Conservation (phyloP, 2,797 vertebrate genomes). For the Hydrolagus colliei region DNA sequence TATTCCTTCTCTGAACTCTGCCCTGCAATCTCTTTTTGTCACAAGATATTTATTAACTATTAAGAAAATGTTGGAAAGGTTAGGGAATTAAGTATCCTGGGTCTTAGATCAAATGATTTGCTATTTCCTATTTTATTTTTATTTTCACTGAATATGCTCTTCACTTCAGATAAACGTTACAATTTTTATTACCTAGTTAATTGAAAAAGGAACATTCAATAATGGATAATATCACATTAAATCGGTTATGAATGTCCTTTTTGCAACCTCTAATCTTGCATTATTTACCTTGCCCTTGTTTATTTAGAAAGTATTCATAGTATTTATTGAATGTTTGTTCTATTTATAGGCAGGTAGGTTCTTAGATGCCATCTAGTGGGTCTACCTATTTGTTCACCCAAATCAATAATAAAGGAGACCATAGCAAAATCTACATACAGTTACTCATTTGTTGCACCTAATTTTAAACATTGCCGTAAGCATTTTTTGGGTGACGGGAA, state of each 20-base stretch:
- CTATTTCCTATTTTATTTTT: background rate
- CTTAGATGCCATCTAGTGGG: no score
- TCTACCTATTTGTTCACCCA: background rate
- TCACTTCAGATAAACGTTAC: background rate
- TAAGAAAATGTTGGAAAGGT: background rate
- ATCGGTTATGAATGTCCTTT: no score
- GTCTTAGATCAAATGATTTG: background rate
- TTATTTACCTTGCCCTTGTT: background rate
- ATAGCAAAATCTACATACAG: background rate
- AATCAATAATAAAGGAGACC: background rate
- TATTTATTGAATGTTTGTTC: background rate
- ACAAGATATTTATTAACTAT: background rate
- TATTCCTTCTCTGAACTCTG: no score
- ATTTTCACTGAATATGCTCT: background rate
- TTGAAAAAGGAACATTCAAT: no score
- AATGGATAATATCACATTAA: no score
- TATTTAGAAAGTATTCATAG: background rate
- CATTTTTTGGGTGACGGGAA: background rate
- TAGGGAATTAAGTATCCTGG: background rate
- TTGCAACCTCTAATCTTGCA: background rate
- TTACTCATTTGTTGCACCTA: background rate
- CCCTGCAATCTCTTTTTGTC: no score
- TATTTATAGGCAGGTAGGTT: background rate
- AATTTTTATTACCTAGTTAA: background rate
- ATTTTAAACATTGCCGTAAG: background rate